Base-by-base conservation (phyloP, 2,888 invertebrate genomes). In the Hirtodrosophila confusa region DNA sequence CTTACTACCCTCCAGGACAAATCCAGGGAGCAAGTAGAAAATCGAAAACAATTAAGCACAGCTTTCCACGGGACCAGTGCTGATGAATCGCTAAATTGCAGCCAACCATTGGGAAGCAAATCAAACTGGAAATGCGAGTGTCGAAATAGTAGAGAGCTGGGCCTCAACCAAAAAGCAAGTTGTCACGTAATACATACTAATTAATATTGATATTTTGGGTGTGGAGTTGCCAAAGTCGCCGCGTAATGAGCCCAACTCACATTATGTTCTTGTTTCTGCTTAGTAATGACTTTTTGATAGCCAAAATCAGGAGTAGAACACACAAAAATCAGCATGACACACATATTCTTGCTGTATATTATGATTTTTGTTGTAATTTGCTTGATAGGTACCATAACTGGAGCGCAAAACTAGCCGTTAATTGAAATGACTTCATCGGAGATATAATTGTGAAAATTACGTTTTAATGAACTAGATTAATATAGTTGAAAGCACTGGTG, bases 171-270 rank as follows among this genome's bases (percentile, higher is more conserved):
- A 47, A 50, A 56, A 40, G 45, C 72, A 69, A 70, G 66, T 88
- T 88, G 87, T 86, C 88, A 88, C 82, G 88, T 88, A 82, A 88
- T 88, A 70, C 82, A 77, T 56, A 88, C 82, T 82, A 82, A 82
- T 82, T 82, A 82, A 82, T 82, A 82, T 82, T 88, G 82, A 88
- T 82, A 82, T 86, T 67, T 56, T 5, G 24, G 11, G 12, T 27
- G 7, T 8, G 37, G 5, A 27, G 39, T 29, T 36, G 39, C 29
- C 41, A 29, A 48, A 48, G 23, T 41, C 17, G 45, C 7, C 43
- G 47, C 33, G 61, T 67, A 62, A 66, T 54, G 56, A 63, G 60
- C 41, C 62, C 45, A 50, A 39, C 54, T 55, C 75, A 45, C 72
- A 54, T 65, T 64, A 60, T 55, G 54, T 45, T 57, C 66, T 47